Conservation (phyloP, 2,888 invertebrate genomes). For the Odontomyia ornata region DNA sequence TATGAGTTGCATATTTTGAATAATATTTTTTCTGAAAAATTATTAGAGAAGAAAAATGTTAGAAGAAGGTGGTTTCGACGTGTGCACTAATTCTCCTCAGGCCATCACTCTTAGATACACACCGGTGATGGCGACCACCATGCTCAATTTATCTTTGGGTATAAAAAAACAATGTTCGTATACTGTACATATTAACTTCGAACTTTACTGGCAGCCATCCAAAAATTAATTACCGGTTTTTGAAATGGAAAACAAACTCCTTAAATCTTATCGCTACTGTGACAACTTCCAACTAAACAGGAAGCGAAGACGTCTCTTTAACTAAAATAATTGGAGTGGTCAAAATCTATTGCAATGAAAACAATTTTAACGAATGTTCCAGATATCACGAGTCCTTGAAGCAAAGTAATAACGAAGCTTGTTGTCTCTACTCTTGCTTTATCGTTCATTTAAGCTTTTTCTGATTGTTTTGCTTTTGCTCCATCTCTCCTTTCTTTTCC, state of each 20-base stretch:
- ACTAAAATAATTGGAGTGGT: not conserved
- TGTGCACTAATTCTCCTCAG: no score
- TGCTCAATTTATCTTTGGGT: no score
- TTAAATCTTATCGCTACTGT: not conserved
- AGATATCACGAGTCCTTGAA: conserved; percentile 1
- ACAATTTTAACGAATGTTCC: not conserved
- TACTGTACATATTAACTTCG: no score
- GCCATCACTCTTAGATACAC: no score
- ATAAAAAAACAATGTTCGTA: no score
- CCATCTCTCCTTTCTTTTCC: not conserved
- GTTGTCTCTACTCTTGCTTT: not conserved
- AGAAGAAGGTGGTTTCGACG: no score
- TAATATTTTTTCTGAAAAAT: no score
- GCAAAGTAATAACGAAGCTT: conserved; percentile 9
- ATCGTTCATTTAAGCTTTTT: no score
- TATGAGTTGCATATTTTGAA: no score
- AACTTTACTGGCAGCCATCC: not conserved
- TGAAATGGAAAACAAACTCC: not conserved
- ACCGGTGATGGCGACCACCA: no score
- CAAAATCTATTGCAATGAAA: not conserved
- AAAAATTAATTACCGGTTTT: not conserved
- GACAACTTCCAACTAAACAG: no score
- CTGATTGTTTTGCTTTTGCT: not conserved
- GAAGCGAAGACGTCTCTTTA: not conserved
- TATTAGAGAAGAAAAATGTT: no score